A percentile compares a stretch with the other conserved stretches of the same genome.
Conservation (phyloP, 2,888 invertebrate species). For the Tachina lurida region DNA sequence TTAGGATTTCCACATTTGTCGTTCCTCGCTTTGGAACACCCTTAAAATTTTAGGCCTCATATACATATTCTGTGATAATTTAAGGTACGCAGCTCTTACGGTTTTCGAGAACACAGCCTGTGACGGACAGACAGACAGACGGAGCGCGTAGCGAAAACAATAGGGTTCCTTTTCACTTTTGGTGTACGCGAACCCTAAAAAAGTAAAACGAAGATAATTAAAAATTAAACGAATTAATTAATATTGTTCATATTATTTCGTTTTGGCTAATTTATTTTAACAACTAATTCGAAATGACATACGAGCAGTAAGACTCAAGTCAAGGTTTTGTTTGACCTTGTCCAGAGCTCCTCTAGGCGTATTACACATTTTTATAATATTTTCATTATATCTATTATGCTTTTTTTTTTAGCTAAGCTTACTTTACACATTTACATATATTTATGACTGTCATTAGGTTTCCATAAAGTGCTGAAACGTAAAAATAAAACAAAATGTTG, state of each 20-base stretch:
- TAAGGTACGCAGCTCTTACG: no score
- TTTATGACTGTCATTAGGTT: slow-evolving; percentile 44
- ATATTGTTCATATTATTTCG: background rate
- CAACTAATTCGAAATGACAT: background rate
- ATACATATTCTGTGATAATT: no score
- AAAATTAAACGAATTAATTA: background rate
- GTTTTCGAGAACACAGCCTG: no score
- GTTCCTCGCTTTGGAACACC: no score
- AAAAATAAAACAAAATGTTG: background rate
- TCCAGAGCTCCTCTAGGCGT: background rate
- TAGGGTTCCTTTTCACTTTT: no score
- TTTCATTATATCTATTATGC: background rate
- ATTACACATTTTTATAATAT: background rate
- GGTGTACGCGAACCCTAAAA: no score
- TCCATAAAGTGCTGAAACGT: slow-evolving; percentile 36
- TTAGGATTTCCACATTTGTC: no score
- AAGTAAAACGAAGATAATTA: background rate
- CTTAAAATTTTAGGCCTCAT: no score
- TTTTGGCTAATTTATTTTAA: background rate
- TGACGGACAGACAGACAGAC: no score
- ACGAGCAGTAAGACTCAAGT: background rate
- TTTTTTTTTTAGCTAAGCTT: background rate
- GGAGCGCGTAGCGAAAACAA: no score
- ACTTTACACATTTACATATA: slow-evolving; percentile 5
- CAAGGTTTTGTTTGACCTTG: background rate